These are phyloP conservation scores for Bradynema listronoti DNA, from an alignment of 1,140 invertebrate genomes.

Conservation along the genomic window DNA sequence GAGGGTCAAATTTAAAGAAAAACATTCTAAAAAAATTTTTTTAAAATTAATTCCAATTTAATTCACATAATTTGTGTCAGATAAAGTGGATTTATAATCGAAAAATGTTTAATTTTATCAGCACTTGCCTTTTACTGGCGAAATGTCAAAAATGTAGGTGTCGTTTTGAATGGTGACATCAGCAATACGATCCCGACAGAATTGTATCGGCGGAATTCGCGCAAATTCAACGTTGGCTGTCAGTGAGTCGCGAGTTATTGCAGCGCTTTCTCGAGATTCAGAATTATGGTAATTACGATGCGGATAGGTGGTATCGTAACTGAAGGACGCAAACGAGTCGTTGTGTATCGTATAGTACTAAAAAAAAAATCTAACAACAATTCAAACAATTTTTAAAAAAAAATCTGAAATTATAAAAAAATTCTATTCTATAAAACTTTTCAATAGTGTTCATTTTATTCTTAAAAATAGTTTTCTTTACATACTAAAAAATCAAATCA, in stretches of 20 bases:
- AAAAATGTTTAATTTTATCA: background rate
- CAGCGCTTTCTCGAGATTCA: background rate
- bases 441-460: no score
- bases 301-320: constrained; percentile 64
- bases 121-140: constrained; percentile 65
- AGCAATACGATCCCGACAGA: constrained; percentile 50
- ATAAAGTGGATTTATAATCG: background rate
- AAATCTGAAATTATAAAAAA: background rate
- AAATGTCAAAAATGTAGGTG: constrained; percentile 79
- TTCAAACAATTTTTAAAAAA: background rate
- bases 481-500: no score
- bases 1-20: constrained; percentile 59
- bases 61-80: no score
- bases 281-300: background rate
- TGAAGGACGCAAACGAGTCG: constrained; percentile 76
- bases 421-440: background rate
- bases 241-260: background rate
- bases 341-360: constrained; percentile 72
- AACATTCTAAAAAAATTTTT: constrained; percentile 36
- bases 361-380: constrained; percentile 44
- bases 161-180: constrained; percentile 63
- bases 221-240: constrained; percentile 6
- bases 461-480: no score
- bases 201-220: constrained; percentile 39
- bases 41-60: constrained; percentile 3